These are phyloP conservation scores for Amphimedon queenslandica DNA, from an alignment of 37 sponge, comb jelly and placozoan genomes.

Conservation along the genomic window DNA sequence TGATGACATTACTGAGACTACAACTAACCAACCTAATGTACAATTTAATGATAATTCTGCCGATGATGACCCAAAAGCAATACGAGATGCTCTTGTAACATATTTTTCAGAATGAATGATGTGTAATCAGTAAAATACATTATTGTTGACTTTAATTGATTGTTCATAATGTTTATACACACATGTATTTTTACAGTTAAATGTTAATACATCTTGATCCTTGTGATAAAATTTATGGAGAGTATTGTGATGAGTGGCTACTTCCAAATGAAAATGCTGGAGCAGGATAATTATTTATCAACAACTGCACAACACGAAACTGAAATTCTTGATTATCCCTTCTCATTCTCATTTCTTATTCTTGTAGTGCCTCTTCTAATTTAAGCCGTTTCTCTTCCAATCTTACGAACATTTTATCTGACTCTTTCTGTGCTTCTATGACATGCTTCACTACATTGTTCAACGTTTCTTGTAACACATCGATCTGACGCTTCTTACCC, in stretches of 20 bases:
- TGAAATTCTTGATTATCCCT: constrained; percentile 11
- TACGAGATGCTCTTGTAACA: background rate
- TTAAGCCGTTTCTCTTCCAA: background rate
- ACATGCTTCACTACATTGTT: background rate
- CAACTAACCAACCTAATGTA: background rate
- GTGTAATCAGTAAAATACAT: too few relatives aligned
- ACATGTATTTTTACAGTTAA: too few relatives aligned
- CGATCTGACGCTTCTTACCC: constrained; percentile 2
- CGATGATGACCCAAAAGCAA: background rate
- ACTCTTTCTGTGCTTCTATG: background rate
- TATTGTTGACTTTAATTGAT: too few relatives aligned
- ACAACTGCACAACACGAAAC: background rate
- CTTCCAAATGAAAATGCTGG: too few relatives aligned
- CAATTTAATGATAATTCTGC: background rate
- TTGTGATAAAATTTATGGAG: too few relatives aligned
- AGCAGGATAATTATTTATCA: too few relatives aligned
- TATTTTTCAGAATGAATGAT: too few relatives aligned
- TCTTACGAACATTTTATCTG: constrained; percentile 2
- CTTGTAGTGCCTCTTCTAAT: background rate
- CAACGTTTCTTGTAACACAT: background rate
- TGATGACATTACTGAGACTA: background rate
- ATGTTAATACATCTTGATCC: too few relatives aligned
- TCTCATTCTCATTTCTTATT: too few relatives aligned
- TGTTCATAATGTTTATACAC: too few relatives aligned
- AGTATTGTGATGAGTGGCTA: too few relatives aligned